Percentiles rank a stretch among this genome's conserved stretches.
These are phyloP conservation scores for Clarias batrachus DNA, from an alignment of 2,113 vertebrate genomes.

Conservation along the genomic window DNA sequence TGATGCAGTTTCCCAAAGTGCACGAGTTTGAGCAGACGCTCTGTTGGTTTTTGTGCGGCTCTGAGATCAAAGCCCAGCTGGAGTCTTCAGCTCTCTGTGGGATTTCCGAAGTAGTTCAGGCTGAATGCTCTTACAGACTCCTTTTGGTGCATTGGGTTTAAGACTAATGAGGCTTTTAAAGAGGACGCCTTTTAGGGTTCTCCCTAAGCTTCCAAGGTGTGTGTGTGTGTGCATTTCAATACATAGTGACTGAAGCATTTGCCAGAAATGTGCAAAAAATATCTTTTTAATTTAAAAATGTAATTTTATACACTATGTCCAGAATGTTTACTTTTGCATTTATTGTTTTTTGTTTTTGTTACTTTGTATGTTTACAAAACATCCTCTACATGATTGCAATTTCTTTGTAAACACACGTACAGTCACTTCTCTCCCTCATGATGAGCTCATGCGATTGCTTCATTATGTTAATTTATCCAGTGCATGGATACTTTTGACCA, in stretches of 20 bases:
- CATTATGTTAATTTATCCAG: no score
- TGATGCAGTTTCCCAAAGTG: neutral
- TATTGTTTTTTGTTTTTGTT: no score
- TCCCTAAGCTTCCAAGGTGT: neutral
- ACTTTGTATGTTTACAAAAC: no score
- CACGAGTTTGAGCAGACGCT: neutral
- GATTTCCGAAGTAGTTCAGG: conserved; percentile 41
- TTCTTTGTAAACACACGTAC: no score
- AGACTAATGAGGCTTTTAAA: conserved; percentile 41
- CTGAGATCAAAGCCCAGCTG: conserved; percentile 56
- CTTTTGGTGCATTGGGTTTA: conserved; percentile 45
- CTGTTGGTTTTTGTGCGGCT: neutral
- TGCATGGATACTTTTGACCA: no score
- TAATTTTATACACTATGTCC: no score
- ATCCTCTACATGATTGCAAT: no score
- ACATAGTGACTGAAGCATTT: neutral
- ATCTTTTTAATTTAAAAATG: no score
- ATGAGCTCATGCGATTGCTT: no score
- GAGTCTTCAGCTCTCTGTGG: conserved; percentile 46
- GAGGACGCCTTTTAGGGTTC: neutral
- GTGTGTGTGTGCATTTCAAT: neutral
- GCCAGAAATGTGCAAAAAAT: neutral
- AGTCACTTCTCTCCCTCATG: no score
- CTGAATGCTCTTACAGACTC: conserved; percentile 42
- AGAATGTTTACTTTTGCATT: no score